phyloP scores from a whole-genome alignment of 2,888 invertebrate genomes.

The Marasmarcha lunaedactyla region DNA sequence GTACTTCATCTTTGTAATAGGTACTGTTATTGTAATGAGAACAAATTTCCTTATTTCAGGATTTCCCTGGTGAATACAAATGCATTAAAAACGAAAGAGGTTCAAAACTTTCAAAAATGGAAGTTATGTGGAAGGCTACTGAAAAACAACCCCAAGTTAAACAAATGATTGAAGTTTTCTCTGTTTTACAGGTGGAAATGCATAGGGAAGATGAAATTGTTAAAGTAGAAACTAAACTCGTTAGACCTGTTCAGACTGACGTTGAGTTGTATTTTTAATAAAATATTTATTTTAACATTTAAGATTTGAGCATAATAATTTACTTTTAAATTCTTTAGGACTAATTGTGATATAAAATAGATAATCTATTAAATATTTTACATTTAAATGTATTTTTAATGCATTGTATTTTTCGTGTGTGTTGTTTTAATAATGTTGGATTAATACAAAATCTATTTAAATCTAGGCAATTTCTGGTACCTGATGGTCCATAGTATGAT shows the following conservation, averaged over 20 bases:
- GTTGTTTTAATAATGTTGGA: slow-evolving; percentile 6
- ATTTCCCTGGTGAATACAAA: slow-evolving; percentile 49
- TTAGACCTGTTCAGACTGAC: slow-evolving; percentile 29
- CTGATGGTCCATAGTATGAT: no score
- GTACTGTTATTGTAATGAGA: no score
- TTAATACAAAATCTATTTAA: slow-evolving; percentile 17
- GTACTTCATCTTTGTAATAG: no score
- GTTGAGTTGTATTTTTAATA: background rate
- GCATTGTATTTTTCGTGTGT: slow-evolving; percentile 11
- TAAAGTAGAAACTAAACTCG: slow-evolving; percentile 50
- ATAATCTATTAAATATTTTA: background rate
- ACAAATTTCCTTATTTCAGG: no score
- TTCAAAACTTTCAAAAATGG: slow-evolving; percentile 48
- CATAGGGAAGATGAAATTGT: slow-evolving; percentile 48
- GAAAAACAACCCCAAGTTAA: slow-evolving; percentile 26
- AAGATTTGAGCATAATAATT: no score
- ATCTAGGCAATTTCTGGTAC: slow-evolving; percentile 1
- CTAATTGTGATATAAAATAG: no score
- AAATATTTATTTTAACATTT: background rate
- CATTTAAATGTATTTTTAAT: slow-evolving; percentile 5
- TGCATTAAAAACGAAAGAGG: slow-evolving; percentile 48
- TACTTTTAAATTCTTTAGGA: no score
- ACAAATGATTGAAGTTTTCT: slow-evolving; percentile 54
- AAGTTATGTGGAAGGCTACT: slow-evolving; percentile 38
- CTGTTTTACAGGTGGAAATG: slow-evolving; percentile 45